Evolutionary conservation across 2,113 vertebrate genomes (phyloP), one percentile per base, ranked within the genome.

Genomic region (Proterorhinus semilunaris): DNA sequence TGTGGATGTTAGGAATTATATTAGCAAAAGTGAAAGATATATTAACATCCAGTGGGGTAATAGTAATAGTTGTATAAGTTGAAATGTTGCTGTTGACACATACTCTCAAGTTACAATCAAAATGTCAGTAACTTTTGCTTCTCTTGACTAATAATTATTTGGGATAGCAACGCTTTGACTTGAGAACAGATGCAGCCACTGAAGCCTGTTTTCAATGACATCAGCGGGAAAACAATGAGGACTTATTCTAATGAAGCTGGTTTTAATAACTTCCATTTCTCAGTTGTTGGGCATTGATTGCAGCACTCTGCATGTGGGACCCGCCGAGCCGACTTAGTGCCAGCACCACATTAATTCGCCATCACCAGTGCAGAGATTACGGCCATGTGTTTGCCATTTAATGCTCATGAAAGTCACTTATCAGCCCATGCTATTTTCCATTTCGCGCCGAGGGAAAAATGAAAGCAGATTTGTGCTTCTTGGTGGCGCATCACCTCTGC

Each of bases 251-350:
- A 86, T 88, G 80, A 85, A 81, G 75, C 75, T 66, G 10, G 43
- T 76, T 76, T 68, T 76, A 87, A 86, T 84, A 66, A 80, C 81
- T 74, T 62, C 51, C 78, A 47, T 72, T 84, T 71, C 82, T 76
- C 75, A 82, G 74, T 71, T 72, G 81, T 76, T 82, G 75, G 86
- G 65, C 73, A 68, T 81, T 84, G 86, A 91, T 91, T 88, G 81
- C 84, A 50, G 72, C 85, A 76, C 78, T 63, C 76, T 73, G 83
- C 65, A 84, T 83, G 79, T 79, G 77, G 79, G 68, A 69, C 46
- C 15, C 68, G 49, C 65, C 55, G 70, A 66, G 50, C 44, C 46
- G 52, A 68, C 77, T 75, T 71, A 71, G 76, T 74, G 53, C 61
- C 68, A 65, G 74, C 67, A 54, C 71, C 80, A 64, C 72, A 78